Evolutionary conservation across 1,140 invertebrate genomes (phyloP), one percentile per base, ranked within the genome.

Genomic region (Propsilocerus akamusi): DNA sequence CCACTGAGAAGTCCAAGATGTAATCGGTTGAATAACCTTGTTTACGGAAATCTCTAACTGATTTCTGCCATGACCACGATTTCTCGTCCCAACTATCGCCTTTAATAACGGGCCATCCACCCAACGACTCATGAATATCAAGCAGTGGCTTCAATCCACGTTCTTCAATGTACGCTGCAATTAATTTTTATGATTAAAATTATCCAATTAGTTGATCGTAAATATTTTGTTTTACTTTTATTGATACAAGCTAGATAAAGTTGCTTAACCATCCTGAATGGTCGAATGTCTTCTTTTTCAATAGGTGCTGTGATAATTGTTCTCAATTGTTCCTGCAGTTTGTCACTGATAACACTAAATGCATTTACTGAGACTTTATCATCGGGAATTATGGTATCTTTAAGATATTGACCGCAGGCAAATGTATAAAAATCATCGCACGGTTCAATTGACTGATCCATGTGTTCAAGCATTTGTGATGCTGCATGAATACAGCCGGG

Each of bases 391-490:
- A 74, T 71, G 1, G 77, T 78, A 32, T 74, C 76, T 51, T 77
- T 75, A 5, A 84, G 61, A 64, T 84, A 89, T 3, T 72, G 73
- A 5, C 86, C 84, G 57, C 86, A 90, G 0, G 85, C 75, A 55
- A 86, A 91, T 53, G 59, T 57, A 61, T 92, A 95, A 65, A 95
- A 96, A 62, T 95, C 86, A 52, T 90, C 80, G 59, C 92, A 96
- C 0, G 91, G 91, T 57, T 93, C 78, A 0, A 83, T 75, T 10
- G 67, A 68, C 1, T 68, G 59, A 54, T 89, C 81, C 74, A 89
- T 81, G 56, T 81, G 82, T 14, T 73, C 64, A 0, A 88, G 62
- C 4, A 88, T 70, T 49, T 72, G 72, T 2, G 81, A 80, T 0
- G 83, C 82, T 70, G 80, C 76, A 54, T 81, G 75, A 47, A 84